Percentiles rank a stretch among this genome's conserved stretches.
phyloP scores from a whole-genome alignment of 2,888 invertebrate species.

The Leptinotarsa peninsularis region DNA sequence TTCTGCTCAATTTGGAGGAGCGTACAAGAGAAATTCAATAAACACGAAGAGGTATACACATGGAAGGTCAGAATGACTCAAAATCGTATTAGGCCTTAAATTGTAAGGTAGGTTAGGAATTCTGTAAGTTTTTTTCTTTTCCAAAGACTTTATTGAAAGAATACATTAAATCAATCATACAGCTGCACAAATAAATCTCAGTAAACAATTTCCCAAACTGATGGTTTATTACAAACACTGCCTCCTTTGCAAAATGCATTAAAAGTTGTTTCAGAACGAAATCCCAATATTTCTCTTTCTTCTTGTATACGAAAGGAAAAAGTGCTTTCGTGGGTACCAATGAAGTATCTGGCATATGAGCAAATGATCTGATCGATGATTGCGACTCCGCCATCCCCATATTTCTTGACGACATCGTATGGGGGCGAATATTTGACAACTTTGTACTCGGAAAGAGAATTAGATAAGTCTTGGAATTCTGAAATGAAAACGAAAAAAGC shows the following conservation, averaged over 20 bases:
- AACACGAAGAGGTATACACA: no score
- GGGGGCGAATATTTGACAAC: conserved; percentile 67
- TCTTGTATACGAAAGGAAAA: conserved; percentile 97
- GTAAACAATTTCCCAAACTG: conserved; percentile 81
- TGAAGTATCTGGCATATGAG: conserved; percentile 86
- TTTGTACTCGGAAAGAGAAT: conserved; percentile 62
- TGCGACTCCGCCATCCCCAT: conserved; percentile 87
- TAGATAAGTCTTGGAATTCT: conserved; percentile 69
- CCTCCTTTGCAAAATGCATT: conserved; percentile 84
- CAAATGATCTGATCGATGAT: conserved; percentile 97
- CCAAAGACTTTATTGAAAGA: not conserved
- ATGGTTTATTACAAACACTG: conserved; percentile 77
- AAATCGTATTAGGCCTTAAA: no score
- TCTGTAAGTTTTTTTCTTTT: no score
- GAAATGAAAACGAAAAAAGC: conserved; percentile 44
- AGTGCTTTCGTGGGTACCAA: conserved; percentile 95
- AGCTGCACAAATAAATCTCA: conserved; percentile 55
- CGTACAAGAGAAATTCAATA: no score
- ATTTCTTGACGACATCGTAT: conserved; percentile 67
- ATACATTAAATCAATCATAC: not conserved
- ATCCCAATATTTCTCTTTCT: conserved; percentile 95
- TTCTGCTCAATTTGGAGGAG: no score
- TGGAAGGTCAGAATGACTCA: no score
- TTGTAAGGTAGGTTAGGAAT: no score
- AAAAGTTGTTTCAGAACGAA: conserved; percentile 83